Conservation (phyloP, 2,888 invertebrate species). For the Drosophila infuscata region DNA sequence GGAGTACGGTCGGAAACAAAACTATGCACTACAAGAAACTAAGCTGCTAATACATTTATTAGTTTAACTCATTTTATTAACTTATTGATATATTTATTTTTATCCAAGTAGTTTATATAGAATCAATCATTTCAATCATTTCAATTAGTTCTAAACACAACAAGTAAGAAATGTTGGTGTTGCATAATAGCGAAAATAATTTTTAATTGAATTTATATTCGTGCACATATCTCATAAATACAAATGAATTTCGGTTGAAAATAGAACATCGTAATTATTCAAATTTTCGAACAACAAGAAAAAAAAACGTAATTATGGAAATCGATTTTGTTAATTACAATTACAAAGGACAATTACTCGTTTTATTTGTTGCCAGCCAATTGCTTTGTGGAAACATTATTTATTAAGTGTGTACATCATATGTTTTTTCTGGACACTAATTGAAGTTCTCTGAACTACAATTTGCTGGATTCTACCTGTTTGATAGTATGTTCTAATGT, state of each 20-base stretch:
- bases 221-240: background rate
- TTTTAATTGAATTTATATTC: background rate
- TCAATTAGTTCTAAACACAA: background rate
- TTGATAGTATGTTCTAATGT: slow-evolving; percentile 2
- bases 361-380: slow-evolving; percentile 9
- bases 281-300: background rate
- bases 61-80: background rate
- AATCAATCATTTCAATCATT: background rate
- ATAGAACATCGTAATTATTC: background rate
- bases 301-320: background rate
- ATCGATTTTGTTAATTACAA: slow-evolving; percentile 19
- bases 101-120: background rate
- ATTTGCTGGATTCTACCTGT: slow-evolving; percentile 29
- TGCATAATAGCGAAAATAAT: background rate
- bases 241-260: background rate
- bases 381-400: slow-evolving; percentile 5
- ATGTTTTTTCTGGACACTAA: slow-evolving; percentile 1
- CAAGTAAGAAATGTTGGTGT: background rate
- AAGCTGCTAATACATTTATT: background rate
- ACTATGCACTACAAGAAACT: background rate
- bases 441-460: slow-evolving; percentile 3
- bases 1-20: background rate
- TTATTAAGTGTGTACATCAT: background rate
- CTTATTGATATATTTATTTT: background rate
- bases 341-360: slow-evolving; percentile 7